phyloP scores from a whole-genome alignment of 2,888 invertebrate species.

The Syrphus vitripennis region DNA sequence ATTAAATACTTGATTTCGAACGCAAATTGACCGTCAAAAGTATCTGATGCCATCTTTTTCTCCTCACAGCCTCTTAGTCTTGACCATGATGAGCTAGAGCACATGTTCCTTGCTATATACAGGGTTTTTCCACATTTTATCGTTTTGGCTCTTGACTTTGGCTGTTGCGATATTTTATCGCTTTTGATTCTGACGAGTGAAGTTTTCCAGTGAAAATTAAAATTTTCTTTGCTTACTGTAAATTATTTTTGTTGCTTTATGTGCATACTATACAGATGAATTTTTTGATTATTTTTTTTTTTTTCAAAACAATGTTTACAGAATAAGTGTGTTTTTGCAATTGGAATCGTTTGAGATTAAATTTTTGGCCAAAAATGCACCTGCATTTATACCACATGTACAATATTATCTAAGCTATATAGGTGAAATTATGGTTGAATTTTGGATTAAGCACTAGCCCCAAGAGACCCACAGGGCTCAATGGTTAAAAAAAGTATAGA shows the following conservation, averaged over 20 bases:
- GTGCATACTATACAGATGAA: background rate
- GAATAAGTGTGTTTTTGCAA: background rate
- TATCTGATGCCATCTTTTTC: background rate
- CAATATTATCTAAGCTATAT: background rate
- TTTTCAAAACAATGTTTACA: constrained; percentile 42
- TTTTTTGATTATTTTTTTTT: constrained; percentile 52
- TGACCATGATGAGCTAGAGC: constrained; percentile 57
- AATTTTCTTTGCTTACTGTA: background rate
- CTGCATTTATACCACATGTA: background rate
- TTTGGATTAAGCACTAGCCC: background rate
- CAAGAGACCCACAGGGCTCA: background rate
- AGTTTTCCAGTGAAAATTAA: constrained; percentile 43
- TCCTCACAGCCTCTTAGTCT: background rate
- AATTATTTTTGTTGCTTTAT: background rate
- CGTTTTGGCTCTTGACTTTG: constrained; percentile 45
- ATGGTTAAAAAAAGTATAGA: too few relatives aligned
- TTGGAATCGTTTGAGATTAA: constrained; percentile 8
- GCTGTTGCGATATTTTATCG: constrained; percentile 18
- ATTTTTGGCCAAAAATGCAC: constrained; percentile 47
- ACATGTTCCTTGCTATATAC: background rate
- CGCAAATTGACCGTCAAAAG: constrained; percentile 19
- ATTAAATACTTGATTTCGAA: background rate
- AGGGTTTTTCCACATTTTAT: constrained; percentile 4
- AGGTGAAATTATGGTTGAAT: background rate
- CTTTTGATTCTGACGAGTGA: constrained; percentile 35